These are phyloP conservation scores for Sarcophilus harrisii DNA, from an alignment of 2,797 vertebrate species.

Conservation along the genomic window DNA sequence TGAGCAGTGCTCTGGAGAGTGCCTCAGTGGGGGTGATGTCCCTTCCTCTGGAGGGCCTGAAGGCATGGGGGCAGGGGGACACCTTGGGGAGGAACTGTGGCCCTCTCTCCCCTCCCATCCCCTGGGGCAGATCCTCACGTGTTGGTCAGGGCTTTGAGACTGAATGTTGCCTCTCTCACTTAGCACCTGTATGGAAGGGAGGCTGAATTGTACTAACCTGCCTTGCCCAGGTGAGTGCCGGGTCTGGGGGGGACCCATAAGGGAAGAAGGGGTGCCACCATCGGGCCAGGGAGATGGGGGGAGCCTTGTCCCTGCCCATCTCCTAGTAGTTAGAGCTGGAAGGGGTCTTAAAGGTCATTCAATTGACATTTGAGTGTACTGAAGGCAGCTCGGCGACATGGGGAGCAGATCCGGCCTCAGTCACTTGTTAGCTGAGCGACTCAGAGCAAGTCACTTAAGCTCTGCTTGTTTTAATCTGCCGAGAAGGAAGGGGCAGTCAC, in stretches of 20 bases:
- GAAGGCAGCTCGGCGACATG: neutral
- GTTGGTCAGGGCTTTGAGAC: neutral
- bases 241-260: neutral
- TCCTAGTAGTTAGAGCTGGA: neutral
- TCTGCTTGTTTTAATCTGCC: neutral
- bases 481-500: neutral
- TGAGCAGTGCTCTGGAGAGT: neutral
- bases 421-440: neutral
- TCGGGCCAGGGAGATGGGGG: neutral
- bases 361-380: neutral
- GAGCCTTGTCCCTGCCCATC: neutral
- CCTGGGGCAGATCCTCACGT: neutral
- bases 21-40: neutral
- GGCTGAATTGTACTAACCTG: conserved; percentile 86
- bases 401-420: neutral
- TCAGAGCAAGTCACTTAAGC: neutral
- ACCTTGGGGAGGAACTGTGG: neutral
- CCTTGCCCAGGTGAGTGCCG: conserved; percentile 87
- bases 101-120: rapidly evolving
- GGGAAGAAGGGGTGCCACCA: neutral
- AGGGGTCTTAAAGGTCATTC: neutral
- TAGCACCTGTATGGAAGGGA: conserved; percentile 90
- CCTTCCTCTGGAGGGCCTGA: neutral
- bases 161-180: conserved; percentile 47
- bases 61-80: neutral